These are phyloP conservation scores for Palythoa caribaeorum DNA, from an alignment of 92 coral and sea anemone species.

Conservation along the genomic window DNA sequence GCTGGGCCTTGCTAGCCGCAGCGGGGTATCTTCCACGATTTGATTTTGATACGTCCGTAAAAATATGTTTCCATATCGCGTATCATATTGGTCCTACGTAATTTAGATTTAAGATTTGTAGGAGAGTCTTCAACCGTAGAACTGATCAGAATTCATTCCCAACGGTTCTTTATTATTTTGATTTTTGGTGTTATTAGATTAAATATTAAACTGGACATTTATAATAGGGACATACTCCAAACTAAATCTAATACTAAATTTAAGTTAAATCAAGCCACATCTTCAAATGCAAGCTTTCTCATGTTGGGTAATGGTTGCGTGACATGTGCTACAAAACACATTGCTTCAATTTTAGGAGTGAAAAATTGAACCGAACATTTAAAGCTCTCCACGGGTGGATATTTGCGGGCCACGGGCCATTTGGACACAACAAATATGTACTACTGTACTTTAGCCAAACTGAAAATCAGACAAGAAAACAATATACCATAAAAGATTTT, in stretches of 20 bases:
- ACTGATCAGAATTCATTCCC: too few relatives aligned
- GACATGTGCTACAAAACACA: neutral
- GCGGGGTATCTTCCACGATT: too few relatives aligned
- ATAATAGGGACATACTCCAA: too few relatives aligned
- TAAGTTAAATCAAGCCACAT: too few relatives aligned
- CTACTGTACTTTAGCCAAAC: conserved; percentile 9
- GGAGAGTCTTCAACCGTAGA: neutral
- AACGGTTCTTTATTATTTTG: too few relatives aligned
- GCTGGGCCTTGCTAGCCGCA: neutral
- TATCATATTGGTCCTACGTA: neutral
- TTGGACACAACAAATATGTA: conserved; percentile 7
- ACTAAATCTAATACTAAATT: too few relatives aligned
- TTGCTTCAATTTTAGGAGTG: conserved; percentile 1
- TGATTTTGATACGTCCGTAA: neutral
- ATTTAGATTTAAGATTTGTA: neutral
- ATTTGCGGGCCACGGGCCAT: conserved; percentile 27
- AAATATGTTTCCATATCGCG: neutral
- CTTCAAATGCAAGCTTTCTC: too few relatives aligned
- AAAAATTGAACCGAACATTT: neutral
- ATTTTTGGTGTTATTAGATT: too few relatives aligned
- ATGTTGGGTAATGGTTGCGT: conserved; percentile 7
- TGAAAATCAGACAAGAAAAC: conserved; percentile 23
- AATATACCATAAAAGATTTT: conserved; percentile 21
- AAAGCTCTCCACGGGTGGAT: conserved; percentile 6
- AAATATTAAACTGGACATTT: too few relatives aligned